A percentile compares a stretch with the other conserved stretches of the same genome.
These are phyloP conservation scores for Chouioia cunea DNA, from an alignment of 2,888 invertebrate genomes.

Conservation along the genomic window DNA sequence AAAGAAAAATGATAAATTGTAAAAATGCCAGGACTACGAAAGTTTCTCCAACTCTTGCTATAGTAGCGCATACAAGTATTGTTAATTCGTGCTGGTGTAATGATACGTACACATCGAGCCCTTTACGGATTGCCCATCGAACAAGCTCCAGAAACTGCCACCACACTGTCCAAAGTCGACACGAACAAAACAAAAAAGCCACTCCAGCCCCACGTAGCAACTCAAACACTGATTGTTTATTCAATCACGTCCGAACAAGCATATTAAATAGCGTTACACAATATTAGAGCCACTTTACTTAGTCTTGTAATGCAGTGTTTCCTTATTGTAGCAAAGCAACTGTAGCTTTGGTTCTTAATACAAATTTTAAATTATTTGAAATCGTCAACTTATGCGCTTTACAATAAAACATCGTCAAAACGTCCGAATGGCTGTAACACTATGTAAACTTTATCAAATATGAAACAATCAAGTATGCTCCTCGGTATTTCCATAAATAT, in stretches of 20 bases:
- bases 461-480: conserved; percentile 60
- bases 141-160: conserved; percentile 34
- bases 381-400: conserved; percentile 13
- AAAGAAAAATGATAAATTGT: conserved; percentile 1
- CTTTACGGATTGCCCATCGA: not conserved
- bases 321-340: conserved; percentile 4
- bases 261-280: conserved; percentile 10
- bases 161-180: conserved; percentile 45
- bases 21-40: no score
- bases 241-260: conserved; percentile 7
- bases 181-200: conserved; percentile 31
- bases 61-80: conserved; percentile 22
- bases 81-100: conserved; percentile 1
- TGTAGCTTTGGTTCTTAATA: conserved; percentile 1
- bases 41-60: conserved; percentile 22
- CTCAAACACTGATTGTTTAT: conserved; percentile 13
- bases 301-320: not conserved
- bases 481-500: conserved; percentile 58
- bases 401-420: conserved; percentile 49
- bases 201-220: conserved; percentile 10
- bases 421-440: conserved; percentile 55
- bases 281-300: conserved; percentile 21
- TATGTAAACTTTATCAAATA: conserved; percentile 65
- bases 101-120: conserved; percentile 23
- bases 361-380: not conserved